Evolutionary conservation across 2,113 vertebrate genomes (phyloP).

Genomic region (Coregonus clupeaformis): DNA sequence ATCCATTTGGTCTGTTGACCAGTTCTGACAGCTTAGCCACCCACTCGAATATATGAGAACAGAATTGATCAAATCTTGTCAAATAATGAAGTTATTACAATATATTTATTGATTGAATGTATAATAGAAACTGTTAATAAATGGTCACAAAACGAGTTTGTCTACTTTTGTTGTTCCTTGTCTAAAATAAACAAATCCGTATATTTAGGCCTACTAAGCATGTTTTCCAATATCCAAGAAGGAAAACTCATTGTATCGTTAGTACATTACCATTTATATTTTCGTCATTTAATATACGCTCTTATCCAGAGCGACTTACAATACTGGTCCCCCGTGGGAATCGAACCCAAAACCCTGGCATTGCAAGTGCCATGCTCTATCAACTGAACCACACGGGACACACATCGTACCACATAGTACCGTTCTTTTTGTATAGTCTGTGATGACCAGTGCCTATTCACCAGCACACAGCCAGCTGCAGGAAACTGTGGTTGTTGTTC

Average conservation of each 20-base stretch:
- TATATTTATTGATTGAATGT: too few species aligned
- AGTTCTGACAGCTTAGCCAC: background rate
- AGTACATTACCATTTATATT: too few species aligned
- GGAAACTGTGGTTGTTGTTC: conserved; percentile 25
- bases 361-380: too few species aligned
- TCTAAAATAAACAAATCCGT: background rate
- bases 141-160: background rate
- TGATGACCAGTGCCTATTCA: conserved; percentile 14
- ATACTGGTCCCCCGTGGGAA: too few species aligned
- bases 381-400: too few species aligned
- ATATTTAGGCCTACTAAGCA: background rate
- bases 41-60: background rate
- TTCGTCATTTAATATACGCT: too few species aligned
- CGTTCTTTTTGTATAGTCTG: conserved; percentile 32
- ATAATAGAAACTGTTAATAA: background rate
- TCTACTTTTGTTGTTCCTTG: background rate
- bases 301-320: too few species aligned
- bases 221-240: background rate
- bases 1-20: background rate
- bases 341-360: too few species aligned
- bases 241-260: background rate
- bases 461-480: background rate
- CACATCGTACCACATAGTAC: background rate
- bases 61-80: too few species aligned
- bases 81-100: too few species aligned